phyloP scores from a whole-genome alignment of 2,797 vertebrate genomes.

The Centropyge bicolor region DNA sequence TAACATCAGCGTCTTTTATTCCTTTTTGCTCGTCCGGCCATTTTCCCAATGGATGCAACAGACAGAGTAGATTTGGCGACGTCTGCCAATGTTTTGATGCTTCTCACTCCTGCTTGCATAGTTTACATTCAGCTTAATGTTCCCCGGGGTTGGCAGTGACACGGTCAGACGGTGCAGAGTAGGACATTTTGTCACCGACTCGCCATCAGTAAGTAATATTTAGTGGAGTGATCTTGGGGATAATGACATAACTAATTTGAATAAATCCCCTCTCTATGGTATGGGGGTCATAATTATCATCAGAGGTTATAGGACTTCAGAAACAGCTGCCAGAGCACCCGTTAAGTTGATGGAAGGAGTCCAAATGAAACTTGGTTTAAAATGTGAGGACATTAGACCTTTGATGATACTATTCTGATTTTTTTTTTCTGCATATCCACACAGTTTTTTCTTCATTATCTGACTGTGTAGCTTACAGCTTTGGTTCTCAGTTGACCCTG shows the following conservation, averaged over 20 bases:
- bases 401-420: constrained; percentile 35
- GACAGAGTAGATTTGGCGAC: not conserved
- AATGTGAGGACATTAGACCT: constrained; percentile 32
- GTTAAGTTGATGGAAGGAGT: constrained; percentile 59
- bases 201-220: constrained; percentile 74
- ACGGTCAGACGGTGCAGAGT: constrained; percentile 42
- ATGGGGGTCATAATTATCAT: constrained; percentile 69
- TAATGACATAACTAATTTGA: constrained; percentile 77
- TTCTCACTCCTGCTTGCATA: constrained; percentile 30
- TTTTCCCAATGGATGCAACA: not conserved
- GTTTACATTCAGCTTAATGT: constrained; percentile 39
- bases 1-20: not conserved
- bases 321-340: constrained; percentile 61
- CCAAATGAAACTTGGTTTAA: constrained; percentile 51
- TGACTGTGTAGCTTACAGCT: constrained; percentile 11
- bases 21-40: not conserved
- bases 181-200: constrained; percentile 58
- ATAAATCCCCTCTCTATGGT: constrained; percentile 68
- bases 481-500: constrained; percentile 20
- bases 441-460: not conserved
- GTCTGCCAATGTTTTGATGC: constrained; percentile 37
- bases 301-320: constrained; percentile 60
- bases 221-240: constrained; percentile 70
- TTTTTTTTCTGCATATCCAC: constrained; percentile 36
- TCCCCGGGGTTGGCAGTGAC: constrained; percentile 50